Evolutionary conservation across 2,113 vertebrate species (phyloP).

Genomic region (Taxidea taxus): DNA sequence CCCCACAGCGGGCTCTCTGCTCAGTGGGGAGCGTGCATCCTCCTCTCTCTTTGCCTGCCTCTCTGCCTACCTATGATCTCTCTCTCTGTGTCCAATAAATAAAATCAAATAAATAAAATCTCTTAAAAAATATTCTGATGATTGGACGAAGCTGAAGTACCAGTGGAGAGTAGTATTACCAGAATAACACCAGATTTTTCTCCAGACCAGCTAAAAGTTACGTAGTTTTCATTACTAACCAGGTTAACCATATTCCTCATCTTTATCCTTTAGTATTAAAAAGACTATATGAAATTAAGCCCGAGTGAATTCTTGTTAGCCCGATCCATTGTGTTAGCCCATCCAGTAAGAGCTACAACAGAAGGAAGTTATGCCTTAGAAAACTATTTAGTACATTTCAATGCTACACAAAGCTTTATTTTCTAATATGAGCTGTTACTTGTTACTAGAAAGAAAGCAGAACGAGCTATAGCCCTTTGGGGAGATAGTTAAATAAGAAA

Average conservation of each 20-base stretch:
- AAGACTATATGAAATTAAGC: background rate
- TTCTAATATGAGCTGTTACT: constrained; percentile 68
- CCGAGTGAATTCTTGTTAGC: constrained; percentile 12
- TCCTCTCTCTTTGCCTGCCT: too few relatives aligned
- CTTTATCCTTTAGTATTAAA: background rate
- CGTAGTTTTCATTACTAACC: background rate
- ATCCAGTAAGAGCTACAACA: constrained; percentile 60
- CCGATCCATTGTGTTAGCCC: constrained; percentile 70
- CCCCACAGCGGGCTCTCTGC: too few relatives aligned
- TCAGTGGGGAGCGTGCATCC: too few relatives aligned
- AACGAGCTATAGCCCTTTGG: constrained; percentile 51
- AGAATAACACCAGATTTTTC: background rate
- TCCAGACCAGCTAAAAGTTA: background rate
- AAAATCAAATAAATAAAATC: too few relatives aligned
- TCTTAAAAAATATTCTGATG: background rate
- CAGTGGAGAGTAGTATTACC: background rate
- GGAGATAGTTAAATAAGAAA: constrained; percentile 72
- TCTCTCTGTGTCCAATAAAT: too few relatives aligned
- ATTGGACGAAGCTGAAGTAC: background rate
- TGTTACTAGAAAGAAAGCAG: constrained; percentile 55
- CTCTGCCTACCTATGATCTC: too few relatives aligned
- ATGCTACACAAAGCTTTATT: constrained; percentile 69
- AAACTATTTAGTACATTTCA: constrained; percentile 71
- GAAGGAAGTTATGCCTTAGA: constrained; percentile 72
- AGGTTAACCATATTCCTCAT: background rate